Conservation (phyloP, 2,113 vertebrate species). For the Athene noctua region DNA sequence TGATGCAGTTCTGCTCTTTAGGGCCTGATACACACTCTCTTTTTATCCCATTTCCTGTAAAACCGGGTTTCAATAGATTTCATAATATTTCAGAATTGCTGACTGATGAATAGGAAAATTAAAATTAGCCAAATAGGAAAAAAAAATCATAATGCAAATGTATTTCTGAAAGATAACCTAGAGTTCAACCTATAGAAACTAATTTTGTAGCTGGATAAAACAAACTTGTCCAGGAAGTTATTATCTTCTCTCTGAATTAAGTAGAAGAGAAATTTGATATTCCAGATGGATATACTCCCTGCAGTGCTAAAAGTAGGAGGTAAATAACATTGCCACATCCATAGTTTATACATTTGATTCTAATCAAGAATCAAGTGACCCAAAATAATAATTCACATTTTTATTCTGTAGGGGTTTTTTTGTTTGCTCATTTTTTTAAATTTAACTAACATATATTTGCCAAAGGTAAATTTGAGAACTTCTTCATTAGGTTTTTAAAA, state of each 20-base stretch:
- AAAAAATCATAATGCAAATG: neutral
- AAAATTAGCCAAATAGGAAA: neutral
- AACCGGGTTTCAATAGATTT: neutral
- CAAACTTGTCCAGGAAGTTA: neutral
- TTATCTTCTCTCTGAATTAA: neutral
- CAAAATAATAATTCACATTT: neutral
- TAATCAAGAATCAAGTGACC: neutral
- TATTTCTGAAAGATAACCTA: neutral
- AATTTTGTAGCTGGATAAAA: neutral
- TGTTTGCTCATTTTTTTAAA: neutral
- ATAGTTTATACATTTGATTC: neutral
- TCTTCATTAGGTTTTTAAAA: neutral
- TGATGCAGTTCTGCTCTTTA: neutral
- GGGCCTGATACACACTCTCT: neutral
- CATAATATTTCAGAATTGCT: neutral
- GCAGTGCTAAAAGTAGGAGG: neutral
- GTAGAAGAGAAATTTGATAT: neutral
- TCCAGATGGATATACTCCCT: neutral
- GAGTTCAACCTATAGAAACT: neutral
- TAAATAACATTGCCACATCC: neutral
- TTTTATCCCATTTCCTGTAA: neutral
- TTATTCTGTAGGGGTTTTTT: neutral
- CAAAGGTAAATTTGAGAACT: neutral
- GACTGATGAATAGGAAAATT: neutral
- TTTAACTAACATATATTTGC: neutral